Conservation (phyloP, 1,140 invertebrate genomes). For the Amyelois transitella region DNA sequence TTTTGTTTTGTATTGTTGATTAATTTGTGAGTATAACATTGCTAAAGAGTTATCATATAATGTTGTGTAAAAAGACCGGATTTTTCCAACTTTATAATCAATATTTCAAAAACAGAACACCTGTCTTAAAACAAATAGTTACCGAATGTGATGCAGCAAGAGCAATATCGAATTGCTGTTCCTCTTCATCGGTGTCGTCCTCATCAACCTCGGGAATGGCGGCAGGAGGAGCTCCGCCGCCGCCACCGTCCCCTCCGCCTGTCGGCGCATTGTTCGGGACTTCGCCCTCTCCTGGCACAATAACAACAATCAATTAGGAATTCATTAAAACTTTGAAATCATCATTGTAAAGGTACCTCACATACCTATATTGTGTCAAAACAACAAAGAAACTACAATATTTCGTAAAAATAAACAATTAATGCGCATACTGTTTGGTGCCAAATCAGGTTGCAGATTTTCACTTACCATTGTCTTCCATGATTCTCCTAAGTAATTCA, state of each 20-base stretch:
- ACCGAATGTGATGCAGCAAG: constrained; percentile 74
- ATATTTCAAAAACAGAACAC: too few relatives aligned
- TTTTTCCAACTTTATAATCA: too few relatives aligned
- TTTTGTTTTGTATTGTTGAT: too few relatives aligned
- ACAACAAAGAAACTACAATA: neutral
- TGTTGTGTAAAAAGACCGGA: too few relatives aligned
- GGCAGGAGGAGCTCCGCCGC: neutral
- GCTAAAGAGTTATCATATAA: too few relatives aligned
- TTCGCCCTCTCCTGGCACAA: neutral
- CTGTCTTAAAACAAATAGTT: too few relatives aligned
- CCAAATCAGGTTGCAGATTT: neutral
- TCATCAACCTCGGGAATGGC: neutral
- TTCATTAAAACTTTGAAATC: too few relatives aligned
- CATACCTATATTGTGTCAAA: neutral
- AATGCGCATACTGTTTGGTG: constrained; percentile 1
- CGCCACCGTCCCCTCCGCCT: neutral
- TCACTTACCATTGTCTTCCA: constrained; percentile 39
- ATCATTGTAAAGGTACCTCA: too few relatives aligned
- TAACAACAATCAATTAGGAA: too few relatives aligned
- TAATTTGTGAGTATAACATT: too few relatives aligned
- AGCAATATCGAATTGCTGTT: constrained; percentile 65
- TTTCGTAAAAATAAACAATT: constrained; percentile 4
- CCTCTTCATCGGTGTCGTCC: constrained; percentile 29
- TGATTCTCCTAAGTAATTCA: constrained; percentile 25
- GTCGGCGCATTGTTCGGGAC: neutral